Evolutionary conservation across 2,113 vertebrate genomes (phyloP).

Genomic region (Nothoprocta perdicaria): DNA sequence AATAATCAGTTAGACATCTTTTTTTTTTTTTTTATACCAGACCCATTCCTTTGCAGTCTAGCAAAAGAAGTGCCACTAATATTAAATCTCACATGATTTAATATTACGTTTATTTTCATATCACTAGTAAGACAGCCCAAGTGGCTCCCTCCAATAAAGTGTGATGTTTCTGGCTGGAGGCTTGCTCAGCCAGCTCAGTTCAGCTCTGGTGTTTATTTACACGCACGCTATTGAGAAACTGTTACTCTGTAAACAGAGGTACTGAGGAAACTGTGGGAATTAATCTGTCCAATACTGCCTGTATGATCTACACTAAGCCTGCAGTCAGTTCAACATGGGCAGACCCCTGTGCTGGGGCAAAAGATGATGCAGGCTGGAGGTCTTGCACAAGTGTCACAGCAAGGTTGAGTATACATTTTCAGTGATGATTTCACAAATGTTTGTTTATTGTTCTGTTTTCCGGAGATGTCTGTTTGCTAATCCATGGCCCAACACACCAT

Average conservation of each 20-base stretch:
- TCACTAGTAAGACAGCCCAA: neutral
- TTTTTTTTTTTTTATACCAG: neutral
- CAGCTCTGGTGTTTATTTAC: slow-evolving; percentile 35
- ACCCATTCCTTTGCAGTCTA: neutral
- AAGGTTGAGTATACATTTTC: slow-evolving; percentile 18
- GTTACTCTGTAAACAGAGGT: neutral
- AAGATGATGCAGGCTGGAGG: neutral
- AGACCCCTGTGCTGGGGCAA: neutral
- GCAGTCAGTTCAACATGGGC: neutral
- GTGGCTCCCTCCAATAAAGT: neutral
- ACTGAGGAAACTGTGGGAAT: neutral
- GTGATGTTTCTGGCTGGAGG: slow-evolving; percentile 13
- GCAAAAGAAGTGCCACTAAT: neutral
- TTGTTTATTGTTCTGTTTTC: slow-evolving; percentile 29
- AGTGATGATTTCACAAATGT: slow-evolving; percentile 6
- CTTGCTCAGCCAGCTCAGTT: slow-evolving; percentile 13
- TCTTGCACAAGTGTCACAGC: slow-evolving; percentile 30
- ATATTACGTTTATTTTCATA: neutral
- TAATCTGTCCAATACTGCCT: neutral
- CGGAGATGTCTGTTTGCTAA: slow-evolving; percentile 38
- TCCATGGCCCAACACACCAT: neutral
- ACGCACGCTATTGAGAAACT: slow-evolving; percentile 16
- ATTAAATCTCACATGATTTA: neutral
- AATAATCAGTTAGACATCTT: neutral
- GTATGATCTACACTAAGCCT: neutral